Conservation (phyloP, 2,113 vertebrate species). For the Scalopus aquaticus region DNA sequence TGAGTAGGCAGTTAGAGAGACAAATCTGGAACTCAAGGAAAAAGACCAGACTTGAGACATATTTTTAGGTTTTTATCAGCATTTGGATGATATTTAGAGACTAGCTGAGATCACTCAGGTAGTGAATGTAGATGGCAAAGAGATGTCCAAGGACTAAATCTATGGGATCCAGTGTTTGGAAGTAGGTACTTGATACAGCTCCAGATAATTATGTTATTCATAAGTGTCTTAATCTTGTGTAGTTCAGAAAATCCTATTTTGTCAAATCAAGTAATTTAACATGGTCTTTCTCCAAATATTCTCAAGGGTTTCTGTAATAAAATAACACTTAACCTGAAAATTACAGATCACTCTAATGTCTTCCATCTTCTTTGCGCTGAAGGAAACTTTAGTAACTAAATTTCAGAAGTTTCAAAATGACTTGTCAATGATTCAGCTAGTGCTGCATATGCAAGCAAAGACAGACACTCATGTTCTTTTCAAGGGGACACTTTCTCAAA, state of each 20-base stretch:
- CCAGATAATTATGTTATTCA: background rate
- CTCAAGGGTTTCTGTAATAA: background rate
- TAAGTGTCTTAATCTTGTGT: background rate
- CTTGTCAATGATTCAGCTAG: background rate
- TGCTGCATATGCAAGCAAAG: background rate
- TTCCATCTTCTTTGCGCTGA: background rate
- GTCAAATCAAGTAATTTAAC: slow-evolving; percentile 24
- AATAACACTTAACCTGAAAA: background rate
- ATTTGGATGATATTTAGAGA: slow-evolving; percentile 37
- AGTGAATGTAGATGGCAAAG: background rate
- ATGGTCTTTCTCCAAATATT: background rate
- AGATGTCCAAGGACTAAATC: background rate
- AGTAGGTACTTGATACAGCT: background rate
- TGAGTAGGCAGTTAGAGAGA: slow-evolving; percentile 54
- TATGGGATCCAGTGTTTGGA: background rate
- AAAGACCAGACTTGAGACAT: slow-evolving; percentile 47
- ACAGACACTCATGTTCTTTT: background rate
- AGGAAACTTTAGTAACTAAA: background rate
- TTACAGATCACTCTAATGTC: background rate
- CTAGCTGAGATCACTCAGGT: slow-evolving; percentile 51
- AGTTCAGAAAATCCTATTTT: slow-evolving; percentile 14
- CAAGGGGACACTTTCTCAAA: background rate
- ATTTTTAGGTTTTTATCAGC: slow-evolving; percentile 58
- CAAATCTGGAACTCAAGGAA: slow-evolving; percentile 42
- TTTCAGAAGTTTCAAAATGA: slow-evolving; percentile 37